These are phyloP conservation scores for Papilio machaon DNA, from an alignment of 1,140 invertebrate genomes.

Conservation along the genomic window DNA sequence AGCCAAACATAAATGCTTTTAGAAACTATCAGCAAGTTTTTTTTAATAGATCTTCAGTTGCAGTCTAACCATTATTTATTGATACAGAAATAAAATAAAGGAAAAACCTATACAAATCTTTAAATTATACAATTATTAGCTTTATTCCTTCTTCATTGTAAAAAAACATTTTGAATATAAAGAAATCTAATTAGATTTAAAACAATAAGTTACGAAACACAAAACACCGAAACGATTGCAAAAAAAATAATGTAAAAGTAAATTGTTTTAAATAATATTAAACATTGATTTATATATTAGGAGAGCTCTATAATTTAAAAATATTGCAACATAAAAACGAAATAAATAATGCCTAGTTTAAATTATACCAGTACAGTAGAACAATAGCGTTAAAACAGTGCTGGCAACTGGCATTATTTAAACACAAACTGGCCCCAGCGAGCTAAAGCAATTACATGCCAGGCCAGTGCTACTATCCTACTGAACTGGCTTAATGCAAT, in stretches of 20 bases:
- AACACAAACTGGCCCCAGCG: no score
- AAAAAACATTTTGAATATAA: conserved; percentile 58
- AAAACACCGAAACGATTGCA: conserved; percentile 53
- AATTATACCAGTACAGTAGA: no score
- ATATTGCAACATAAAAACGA: conserved; percentile 48
- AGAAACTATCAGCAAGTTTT: neutral
- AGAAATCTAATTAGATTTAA: conserved; percentile 66
- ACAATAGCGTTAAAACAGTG: no score
- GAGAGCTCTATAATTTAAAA: conserved; percentile 49
- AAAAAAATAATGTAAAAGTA: neutral
- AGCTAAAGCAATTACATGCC: no score
- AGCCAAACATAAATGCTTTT: neutral
- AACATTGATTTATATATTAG: conserved; percentile 54
- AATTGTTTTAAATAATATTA: conserved; percentile 53
- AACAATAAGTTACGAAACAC: conserved; percentile 78
- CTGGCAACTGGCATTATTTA: no score
- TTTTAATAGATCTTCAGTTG: neutral
- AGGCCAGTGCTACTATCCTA: neutral
- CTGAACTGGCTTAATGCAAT: no score
- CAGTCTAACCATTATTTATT: neutral
- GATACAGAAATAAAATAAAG: neutral
- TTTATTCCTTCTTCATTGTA: neutral
- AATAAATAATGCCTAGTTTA: conserved; percentile 39
- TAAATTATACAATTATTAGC: neutral
- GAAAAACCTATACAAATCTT: neutral